Base-by-base conservation (phyloP, 2,888 invertebrate species). In the Oeneis ivallda region DNA sequence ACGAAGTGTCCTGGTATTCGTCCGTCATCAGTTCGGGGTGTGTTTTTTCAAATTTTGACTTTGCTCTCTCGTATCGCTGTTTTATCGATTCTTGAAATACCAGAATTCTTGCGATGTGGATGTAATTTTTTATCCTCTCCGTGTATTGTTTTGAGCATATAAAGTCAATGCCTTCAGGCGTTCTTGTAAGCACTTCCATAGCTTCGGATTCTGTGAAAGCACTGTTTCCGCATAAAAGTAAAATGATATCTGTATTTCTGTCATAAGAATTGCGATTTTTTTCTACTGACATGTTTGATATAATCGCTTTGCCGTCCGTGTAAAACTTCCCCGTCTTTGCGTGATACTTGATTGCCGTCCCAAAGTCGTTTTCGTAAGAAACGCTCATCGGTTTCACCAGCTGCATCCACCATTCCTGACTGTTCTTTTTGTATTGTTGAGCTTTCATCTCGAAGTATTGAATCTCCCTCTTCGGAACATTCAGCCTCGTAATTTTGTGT, bases 61-160 rank as follows among this genome's bases (percentile, higher is more conserved):
- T 62, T 11, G 61, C 61, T 43, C 52, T 32, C 43, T 62, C 61
- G 43, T 53, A 62, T 11, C 52, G 13, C 41, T 62, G 61, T 43
- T 62, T 62, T 62, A 62, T n/a, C 61, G 61, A 53, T 13, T 58
- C 58, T 58, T 58, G 58, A 58, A 58, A 58, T 58, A 58, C 58
- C 58, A 58, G 19, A 58, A 45, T 58, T 58, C 58, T 58, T 75
- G 76, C 71, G 87, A 78, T 68, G 81, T 83, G 62, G 76, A 47
- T n/a, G 4, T 41, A 59, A 15, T 47, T 72, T 73, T 86, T 84
- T 69, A 85, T 75, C 76, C 81, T 84, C 71, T 85, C 83, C 75
- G 17, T 37, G n/a, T 64, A 64, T 50, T 64, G 64, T 15, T 64
- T 64, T 41, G 50, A 41, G 53, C 45, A 64, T 5, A 64, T 64